Base-by-base conservation (phyloP, 2,113 vertebrate genomes). In the Peromyscus maniculatus region DNA sequence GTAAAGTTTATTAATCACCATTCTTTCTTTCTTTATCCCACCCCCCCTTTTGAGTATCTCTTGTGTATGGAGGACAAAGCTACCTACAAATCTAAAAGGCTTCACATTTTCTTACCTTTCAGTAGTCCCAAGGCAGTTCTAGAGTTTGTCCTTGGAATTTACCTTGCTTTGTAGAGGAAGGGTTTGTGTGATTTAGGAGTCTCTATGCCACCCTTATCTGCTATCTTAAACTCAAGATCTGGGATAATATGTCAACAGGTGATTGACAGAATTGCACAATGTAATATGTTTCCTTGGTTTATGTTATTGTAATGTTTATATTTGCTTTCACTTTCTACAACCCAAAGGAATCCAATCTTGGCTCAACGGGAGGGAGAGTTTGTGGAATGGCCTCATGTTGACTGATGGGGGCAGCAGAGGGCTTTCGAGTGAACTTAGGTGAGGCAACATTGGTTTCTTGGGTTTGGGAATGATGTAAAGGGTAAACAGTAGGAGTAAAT, bases 381-480 rank as follows among this genome's bases (percentile, higher is more conserved):
- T 52, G 22, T 87, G 59, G 15, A 26, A 8, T 88, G 87, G 64
- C 57, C 22, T 79, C 80, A 39, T 3, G 36, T 5, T 46, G 57
- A 84, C 88, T 92, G 96, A 43, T 36, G 88, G 80, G 94, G 91
- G 75, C 87, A 92, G 94, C 95, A 97, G 69, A 95, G 69, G 46
- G 57, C 96, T 98, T 91, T 80, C 83, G 69, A 49, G 66, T 49
- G 69, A 79, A 15, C 19, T 7, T 8, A 74, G 13, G 15, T 1
- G 17, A 72, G 24, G 64, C 39, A 16, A 17, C 16, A 1, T 46
- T 43, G 80, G 31, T 49, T 87, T 55, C 31, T 57, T 62, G 69
- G 21, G 19, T 75, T 59, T 71, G 59, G n/a, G 2, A 82, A 5
- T 24, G 26, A 57, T 26, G n/a, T 71, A 39, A 92, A 72, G 7